A percentile compares a stretch with the other conserved stretches of the same genome.
Evolutionary conservation across 2,888 invertebrate genomes (phyloP).

Genomic region (Drosophila diplacantha): DNA sequence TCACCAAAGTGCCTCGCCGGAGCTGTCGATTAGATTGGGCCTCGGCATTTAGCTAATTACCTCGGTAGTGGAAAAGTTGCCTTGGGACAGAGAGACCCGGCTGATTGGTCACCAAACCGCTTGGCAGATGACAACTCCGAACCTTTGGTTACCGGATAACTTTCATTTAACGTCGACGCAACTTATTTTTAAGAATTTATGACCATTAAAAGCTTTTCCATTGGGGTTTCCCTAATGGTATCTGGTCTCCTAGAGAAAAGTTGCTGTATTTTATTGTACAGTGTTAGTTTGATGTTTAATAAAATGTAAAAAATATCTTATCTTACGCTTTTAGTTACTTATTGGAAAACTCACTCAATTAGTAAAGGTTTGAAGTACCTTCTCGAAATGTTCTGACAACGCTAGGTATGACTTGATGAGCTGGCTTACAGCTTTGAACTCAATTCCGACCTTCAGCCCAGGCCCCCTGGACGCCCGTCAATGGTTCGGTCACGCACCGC

Average conservation of each 20-base stretch:
- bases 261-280: background rate
- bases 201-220: background rate
- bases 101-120: slow-evolving; percentile 26
- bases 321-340: no score
- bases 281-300: background rate
- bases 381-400: background rate
- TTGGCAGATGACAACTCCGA: slow-evolving; percentile 18
- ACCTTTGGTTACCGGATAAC: slow-evolving; percentile 12
- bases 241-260: background rate
- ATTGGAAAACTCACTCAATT: background rate
- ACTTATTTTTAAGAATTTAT: slow-evolving; percentile 21
- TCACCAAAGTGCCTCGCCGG: slow-evolving; percentile 56
- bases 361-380: background rate
- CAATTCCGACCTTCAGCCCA: background rate
- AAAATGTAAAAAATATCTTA: background rate
- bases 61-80: slow-evolving; percentile 30
- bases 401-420: background rate
- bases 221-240: background rate
- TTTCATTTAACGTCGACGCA: slow-evolving; percentile 14
- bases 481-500: slow-evolving; percentile 33
- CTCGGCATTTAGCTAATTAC: slow-evolving; percentile 54
- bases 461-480: slow-evolving; percentile 8
- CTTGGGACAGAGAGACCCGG: slow-evolving; percentile 4
- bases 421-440: background rate
- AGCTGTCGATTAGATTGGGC: slow-evolving; percentile 55